Base-by-base conservation (phyloP, 2,888 invertebrate species). In the Leucophora obtusa region DNA sequence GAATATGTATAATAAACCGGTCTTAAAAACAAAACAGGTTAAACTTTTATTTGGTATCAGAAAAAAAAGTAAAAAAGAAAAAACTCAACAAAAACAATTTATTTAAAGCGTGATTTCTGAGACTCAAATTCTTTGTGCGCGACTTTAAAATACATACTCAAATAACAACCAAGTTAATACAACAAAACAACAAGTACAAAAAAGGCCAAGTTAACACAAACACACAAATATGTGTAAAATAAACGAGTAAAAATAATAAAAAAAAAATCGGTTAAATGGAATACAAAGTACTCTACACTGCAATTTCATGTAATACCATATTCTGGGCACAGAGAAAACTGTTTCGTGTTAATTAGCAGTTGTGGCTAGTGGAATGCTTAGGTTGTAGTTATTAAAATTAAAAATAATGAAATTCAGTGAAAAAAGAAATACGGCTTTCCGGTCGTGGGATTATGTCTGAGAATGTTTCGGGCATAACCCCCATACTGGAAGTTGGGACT, bases 1-100 rank as follows among this genome's bases (percentile, higher is more conserved):
- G 60, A 73, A 74, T 63, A 63, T 58, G 53, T 47, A 53, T 62
- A 43, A 69, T 70, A 81, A 81, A 81, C 77, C 77, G 65, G 81
- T 77, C 66, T n/a, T 62, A 53, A 81, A 68, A 72, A 63, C 68
- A 43, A 80, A 76, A 80, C 80, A 76, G 76, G 80, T 80, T 80
- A 77, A 73, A 58, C 21, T 69, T 63, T 73, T 35, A 11, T 28
- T 75, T 68, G 63, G 69, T 60, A 47, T 59, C 33, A 74, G 28
- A 28, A 28, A 28, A 68, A 54, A 50, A 47, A 62, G 47, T 10
- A n/a, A 58, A 35, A 50, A 18, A 28, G 51, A 56, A 72, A 33
- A 62, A 59, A 10, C 33, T 11, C 43, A 53, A 68, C 28, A 51
- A 38, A 58, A 51, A 38, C 69, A 73, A 72, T 53, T 71, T 75